Base-by-base conservation (phyloP, 2,888 invertebrate species). In the Glaucopsyche alexis region DNA sequence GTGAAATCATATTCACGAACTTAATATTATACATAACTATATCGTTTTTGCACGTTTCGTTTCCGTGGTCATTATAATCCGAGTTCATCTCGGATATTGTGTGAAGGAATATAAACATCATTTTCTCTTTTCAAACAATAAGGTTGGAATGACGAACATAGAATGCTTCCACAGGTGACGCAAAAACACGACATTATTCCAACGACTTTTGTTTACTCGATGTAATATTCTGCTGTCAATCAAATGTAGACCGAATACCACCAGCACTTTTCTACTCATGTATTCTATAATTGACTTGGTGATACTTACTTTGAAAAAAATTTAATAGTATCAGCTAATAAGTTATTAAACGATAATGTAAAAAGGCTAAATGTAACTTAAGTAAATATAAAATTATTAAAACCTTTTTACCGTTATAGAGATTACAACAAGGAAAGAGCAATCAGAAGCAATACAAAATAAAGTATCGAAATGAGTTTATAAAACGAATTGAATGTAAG, bases 1-100 rank as follows among this genome's bases (percentile, higher is more conserved):
- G 76, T 75, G 76, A 77, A 76, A 76, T 75, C 73, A 47, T 67
- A 29, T 67, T 67, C 19, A 49, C 47, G 14, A 69, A 69, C 14
- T 49, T 49, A 40, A 38, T 7, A 5, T 14, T 65, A 65, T 13
- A 65, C 29, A 49, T 69, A 49, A 69, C 47, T 69, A 19, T 69
- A 47, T 69, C 8, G 67, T 40, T 40, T 65, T 65, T 38, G 65
- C 67, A 11, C 42, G 11, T 42, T 67, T 45, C 45, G 13, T 67
- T 45, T 67, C 67, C 67, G 67, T 67, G 67, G 67, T 67, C 67
- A 67, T 67, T 67, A 67, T 45, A 11, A 40, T n/a, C 29, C 9
- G 5, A 38, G 5, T 19, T 42, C 45, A 67, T 67, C 67, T 16
- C 67, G 29, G 64, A 29, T 64, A 29, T 64, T 64, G 64, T 65